Conservation (phyloP, 2,888 invertebrate species). For the Spisula solida region DNA sequence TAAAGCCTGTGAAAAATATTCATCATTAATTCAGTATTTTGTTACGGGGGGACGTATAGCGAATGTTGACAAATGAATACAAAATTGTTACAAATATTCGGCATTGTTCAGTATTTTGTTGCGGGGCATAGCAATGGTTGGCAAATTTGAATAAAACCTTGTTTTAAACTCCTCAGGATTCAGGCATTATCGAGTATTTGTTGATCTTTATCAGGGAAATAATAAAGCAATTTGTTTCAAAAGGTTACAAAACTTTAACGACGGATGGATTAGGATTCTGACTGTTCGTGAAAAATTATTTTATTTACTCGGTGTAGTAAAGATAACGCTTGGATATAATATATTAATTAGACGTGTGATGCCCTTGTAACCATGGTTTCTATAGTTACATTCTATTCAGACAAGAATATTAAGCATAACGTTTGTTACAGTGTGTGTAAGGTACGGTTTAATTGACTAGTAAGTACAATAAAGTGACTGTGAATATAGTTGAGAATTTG, state of each 20-base stretch:
- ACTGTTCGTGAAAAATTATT: conserved; percentile 5
- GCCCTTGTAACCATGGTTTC: neutral
- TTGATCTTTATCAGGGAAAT: neutral
- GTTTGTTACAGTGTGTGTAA: neutral
- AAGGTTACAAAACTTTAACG: neutral
- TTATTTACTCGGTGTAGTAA: neutral
- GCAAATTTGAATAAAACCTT: neutral
- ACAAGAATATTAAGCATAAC: neutral
- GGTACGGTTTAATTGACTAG: neutral
- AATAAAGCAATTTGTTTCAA: neutral
- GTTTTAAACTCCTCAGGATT: neutral
- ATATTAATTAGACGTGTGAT: neutral
- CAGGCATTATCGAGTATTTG: neutral
- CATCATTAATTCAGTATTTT: too few species aligned
- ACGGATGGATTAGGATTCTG: neutral
- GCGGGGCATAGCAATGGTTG: neutral
- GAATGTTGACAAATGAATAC: too few species aligned
- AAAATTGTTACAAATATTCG: too few species aligned
- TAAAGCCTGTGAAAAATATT: too few species aligned
- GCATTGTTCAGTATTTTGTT: too few species aligned
- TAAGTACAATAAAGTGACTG: neutral
- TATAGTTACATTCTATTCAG: neutral
- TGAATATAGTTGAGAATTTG: neutral
- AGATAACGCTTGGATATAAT: conserved; percentile 3
- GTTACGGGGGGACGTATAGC: too few species aligned